Percentiles rank a stretch among this genome's conserved stretches.
phyloP scores from a whole-genome alignment of 2,113 vertebrate genomes.

The Cynopterus brachyotis region DNA sequence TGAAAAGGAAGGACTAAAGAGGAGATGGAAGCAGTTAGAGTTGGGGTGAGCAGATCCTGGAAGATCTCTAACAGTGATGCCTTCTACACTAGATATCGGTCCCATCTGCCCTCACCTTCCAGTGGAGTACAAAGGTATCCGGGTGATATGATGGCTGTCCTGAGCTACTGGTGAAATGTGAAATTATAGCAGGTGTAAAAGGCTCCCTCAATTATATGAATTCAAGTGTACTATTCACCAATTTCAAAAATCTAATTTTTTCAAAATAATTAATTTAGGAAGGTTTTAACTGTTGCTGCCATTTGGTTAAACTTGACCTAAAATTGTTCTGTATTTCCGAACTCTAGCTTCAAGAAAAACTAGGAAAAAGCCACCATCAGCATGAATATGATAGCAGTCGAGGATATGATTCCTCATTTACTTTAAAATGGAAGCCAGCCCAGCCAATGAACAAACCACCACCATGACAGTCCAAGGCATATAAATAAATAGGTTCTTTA shows the following conservation, averaged over 20 bases:
- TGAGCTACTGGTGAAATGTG: background rate
- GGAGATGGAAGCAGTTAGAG: background rate
- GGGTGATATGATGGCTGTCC: background rate
- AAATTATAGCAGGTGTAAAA: slow-evolving; percentile 13
- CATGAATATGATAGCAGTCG: background rate
- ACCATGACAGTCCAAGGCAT: background rate
- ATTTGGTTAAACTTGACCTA: slow-evolving; percentile 82
- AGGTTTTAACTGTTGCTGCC: slow-evolving; percentile 80
- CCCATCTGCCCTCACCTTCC: background rate
- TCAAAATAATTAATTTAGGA: slow-evolving; percentile 81
- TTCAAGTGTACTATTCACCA: slow-evolving; percentile 80
- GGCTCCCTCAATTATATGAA: slow-evolving; percentile 73
- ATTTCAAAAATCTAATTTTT: slow-evolving; percentile 78
- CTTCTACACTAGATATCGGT: background rate
- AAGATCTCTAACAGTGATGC: background rate
- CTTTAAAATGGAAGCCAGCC: slow-evolving; percentile 1
- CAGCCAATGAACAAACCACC: background rate
- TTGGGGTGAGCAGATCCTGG: background rate
- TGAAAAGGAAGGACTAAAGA: background rate
- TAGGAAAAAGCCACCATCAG: background rate
- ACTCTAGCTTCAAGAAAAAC: slow-evolving; percentile 55
- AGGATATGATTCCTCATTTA: background rate
- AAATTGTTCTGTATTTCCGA: slow-evolving; percentile 61
- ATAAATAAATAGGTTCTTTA: background rate
- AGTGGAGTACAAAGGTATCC: background rate